Base-by-base conservation (phyloP, 2,113 vertebrate genomes). In the Microtus montanus region DNA sequence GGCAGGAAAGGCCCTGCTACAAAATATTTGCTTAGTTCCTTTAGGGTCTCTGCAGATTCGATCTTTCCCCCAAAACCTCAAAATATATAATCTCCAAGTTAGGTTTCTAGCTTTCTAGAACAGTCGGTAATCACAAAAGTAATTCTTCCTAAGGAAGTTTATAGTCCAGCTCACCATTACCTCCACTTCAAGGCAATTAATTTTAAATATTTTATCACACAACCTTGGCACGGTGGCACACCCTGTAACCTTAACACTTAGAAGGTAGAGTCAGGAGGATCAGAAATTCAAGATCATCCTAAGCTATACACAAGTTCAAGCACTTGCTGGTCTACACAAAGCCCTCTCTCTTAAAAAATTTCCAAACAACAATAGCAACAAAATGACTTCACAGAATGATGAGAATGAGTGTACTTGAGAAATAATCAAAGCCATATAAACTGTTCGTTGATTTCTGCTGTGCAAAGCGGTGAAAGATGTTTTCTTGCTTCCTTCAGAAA, bases 371-470 rank as follows among this genome's bases (percentile, higher is more conserved):
- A 71, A 58, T 30, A 52, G 13, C 41, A 79, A 52, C 14, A 82
- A 87, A 82, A 38, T 49, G 82, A 44, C 13, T 74, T 22, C 70
- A 77, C 22, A 91, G 78, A 80, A 63, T 38, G 54, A 85, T 28
- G 2, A 70, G 6, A 47, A 94, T 73, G 95, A 35, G 1, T 20
- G 7, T 73, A 10, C 22, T 61, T 61, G 47, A 75, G 58, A 20
- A 58, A 58, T 79, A 94, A 93, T 64, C 22, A 89, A 44, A 78
- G 41, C 68, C 49, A 79, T 20, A n/a, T 41, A 26, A 93, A 86
- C 35, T 8, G 10, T 33, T n/a, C n/a, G 0, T 44, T 66, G 47
- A 44, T 79, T 88, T 94, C 75, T 49, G 61, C 63, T 54, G 22
- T 30, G 63, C 33, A 58, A 73, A 87, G 44, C 75, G 44, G 47